Percentiles rank a stretch among this genome's conserved stretches.
phyloP scores from a whole-genome alignment of 37 sponge, comb jelly and placozoan genomes.

The Sycon ciliatum region DNA sequence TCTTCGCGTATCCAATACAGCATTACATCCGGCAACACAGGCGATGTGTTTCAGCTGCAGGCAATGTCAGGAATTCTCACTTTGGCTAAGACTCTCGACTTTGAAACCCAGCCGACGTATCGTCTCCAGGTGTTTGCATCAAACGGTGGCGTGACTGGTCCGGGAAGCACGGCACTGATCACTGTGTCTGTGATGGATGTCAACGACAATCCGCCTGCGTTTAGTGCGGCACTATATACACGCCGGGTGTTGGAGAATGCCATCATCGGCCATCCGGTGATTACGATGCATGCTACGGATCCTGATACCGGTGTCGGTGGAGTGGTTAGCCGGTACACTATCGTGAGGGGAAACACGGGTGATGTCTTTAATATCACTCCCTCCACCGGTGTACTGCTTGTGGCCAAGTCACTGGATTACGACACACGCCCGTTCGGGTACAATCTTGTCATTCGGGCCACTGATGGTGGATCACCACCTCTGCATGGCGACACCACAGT shows the following conservation, averaged over 20 bases:
- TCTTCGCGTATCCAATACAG: background rate
- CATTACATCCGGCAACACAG: background rate
- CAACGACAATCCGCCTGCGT: constrained; percentile 76
- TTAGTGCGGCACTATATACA: too few species aligned
- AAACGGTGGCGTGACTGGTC: constrained; percentile 30
- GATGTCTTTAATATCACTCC: constrained; percentile 26
- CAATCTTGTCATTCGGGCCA: constrained; percentile 36
- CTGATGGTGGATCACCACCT: constrained; percentile 36
- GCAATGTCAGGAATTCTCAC: constrained; percentile 39
- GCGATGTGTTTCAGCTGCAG: constrained; percentile 36
- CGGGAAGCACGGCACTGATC: constrained; percentile 41
- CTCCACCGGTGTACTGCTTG: constrained; percentile 29
- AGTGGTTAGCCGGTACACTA: too few species aligned
- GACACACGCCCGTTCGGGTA: constrained; percentile 26
- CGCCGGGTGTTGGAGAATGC: constrained; percentile 24
- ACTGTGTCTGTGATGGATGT: constrained; percentile 40
- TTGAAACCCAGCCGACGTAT: constrained; percentile 39
- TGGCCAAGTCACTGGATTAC: constrained; percentile 29
- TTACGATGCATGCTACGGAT: constrained; percentile 57
- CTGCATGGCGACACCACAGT: too few species aligned
- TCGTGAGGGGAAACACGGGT: constrained; percentile 19
- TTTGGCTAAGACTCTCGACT: constrained; percentile 44
- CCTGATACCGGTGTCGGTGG: constrained; percentile 46
- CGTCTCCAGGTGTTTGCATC: constrained; percentile 17
- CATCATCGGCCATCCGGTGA: constrained; percentile 35